These are phyloP conservation scores for Pontoporia blainvillei DNA, from an alignment of 2,113 vertebrate species.

Conservation along the genomic window DNA sequence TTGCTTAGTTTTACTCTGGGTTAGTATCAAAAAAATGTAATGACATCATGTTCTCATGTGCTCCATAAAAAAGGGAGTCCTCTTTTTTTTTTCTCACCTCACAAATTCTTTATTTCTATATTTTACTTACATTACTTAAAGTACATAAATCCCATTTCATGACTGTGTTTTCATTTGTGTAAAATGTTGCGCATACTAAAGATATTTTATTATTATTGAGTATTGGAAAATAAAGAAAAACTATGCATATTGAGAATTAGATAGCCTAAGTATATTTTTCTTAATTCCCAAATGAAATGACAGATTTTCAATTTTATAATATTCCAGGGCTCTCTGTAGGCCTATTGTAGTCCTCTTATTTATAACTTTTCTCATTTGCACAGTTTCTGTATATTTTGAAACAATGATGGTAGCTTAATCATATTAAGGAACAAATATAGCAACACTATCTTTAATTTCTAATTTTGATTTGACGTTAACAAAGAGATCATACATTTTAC, in stretches of 20 bases:
- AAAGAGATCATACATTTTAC: not conserved
- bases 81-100: not conserved
- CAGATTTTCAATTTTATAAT: conserved; percentile 13
- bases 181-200: conserved; percentile 4
- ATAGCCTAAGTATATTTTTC: not conserved
- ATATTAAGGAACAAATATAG: not conserved
- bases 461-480: not conserved
- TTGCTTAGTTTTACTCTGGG: not conserved
- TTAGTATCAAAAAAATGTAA: conserved; percentile 9
- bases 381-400: not conserved
- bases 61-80: not conserved
- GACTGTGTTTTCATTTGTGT: conserved; percentile 13
- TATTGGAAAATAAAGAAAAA: conserved; percentile 15
- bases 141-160: conserved; percentile 7
- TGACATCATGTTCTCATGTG: not conserved
- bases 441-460: not conserved
- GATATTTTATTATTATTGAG: not conserved
- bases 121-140: not conserved
- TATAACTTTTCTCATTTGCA: not conserved
- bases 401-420: not conserved
- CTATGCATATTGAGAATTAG: not conserved
- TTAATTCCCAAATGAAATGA: not conserved
- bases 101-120: not conserved
- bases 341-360: not conserved
- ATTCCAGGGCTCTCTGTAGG: not conserved